Evolutionary conservation across 2,888 invertebrate species (phyloP).

Genomic region (Pyrocoelia pectoralis): DNA sequence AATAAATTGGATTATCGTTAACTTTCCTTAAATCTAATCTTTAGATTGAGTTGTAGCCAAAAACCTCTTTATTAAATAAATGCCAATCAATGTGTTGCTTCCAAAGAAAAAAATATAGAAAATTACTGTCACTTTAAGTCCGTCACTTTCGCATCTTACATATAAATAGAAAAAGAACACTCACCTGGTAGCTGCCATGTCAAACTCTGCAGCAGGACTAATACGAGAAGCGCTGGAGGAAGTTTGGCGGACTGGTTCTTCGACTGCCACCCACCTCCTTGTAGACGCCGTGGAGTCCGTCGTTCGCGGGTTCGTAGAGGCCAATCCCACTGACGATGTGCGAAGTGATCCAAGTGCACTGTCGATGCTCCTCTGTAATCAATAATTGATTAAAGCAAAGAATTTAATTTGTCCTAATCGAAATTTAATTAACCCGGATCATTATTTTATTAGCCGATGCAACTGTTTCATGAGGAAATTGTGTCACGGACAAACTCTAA

Average conservation of each 20-base stretch:
- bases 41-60: too few species aligned
- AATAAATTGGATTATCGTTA: too few species aligned
- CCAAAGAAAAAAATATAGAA: too few species aligned
- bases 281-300: slow-evolving; percentile 45
- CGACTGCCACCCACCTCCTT: slow-evolving; percentile 47
- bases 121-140: too few species aligned
- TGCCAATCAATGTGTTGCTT: too few species aligned
- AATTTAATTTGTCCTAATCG: neutral
- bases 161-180: slow-evolving; percentile 20
- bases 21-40: too few species aligned
- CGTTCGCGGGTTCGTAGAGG: slow-evolving; percentile 48
- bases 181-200: slow-evolving; percentile 52
- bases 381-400: neutral
- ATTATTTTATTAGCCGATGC: too few species aligned
- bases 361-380: slow-evolving; percentile 58
- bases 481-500: too few species aligned
- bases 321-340: slow-evolving; percentile 47
- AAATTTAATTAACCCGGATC: too few species aligned
- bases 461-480: too few species aligned
- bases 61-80: too few species aligned
- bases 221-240: slow-evolving; percentile 49
- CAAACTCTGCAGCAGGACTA: slow-evolving; percentile 61
- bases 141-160: neutral
- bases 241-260: slow-evolving; percentile 57
- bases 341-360: slow-evolving; percentile 53